Evolutionary conservation across 2,888 invertebrate genomes (phyloP).

Genomic region (Epinotia nisella): DNA sequence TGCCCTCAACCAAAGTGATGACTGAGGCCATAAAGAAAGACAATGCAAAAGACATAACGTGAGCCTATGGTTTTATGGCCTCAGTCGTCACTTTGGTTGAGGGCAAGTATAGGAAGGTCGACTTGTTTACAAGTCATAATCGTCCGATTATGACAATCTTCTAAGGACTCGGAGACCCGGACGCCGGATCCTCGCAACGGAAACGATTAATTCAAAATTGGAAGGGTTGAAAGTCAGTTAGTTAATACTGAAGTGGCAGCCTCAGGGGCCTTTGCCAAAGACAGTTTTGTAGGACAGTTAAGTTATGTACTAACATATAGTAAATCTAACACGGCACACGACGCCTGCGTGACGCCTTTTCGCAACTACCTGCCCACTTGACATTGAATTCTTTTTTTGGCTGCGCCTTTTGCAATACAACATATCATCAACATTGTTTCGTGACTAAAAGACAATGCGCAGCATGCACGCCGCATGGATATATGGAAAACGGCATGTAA

Average conservation of each 20-base stretch:
- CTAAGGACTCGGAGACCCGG: not conserved
- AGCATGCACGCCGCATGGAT: not conserved
- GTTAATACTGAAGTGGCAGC: no score
- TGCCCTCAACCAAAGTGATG: no score
- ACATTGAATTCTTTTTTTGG: slow-evolving; percentile 40
- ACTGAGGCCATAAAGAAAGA: no score
- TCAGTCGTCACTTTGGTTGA: no score
- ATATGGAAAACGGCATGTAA: slow-evolving; percentile 22
- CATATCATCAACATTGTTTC: slow-evolving; percentile 36
- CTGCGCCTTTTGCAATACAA: slow-evolving; percentile 22
- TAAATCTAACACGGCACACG: not conserved
- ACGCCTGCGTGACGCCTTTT: slow-evolving; percentile 22
- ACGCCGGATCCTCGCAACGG: not conserved
- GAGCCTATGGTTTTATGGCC: no score
- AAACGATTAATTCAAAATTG: not conserved
- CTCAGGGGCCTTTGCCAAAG: no score
- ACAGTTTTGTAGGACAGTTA: no score
- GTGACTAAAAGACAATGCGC: slow-evolving; percentile 35
- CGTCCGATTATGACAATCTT: not conserved
- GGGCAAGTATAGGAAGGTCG: no score
- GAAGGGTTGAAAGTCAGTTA: not conserved
- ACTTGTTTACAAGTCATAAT: not conserved
- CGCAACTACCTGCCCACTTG: slow-evolving; percentile 31
- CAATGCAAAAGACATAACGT: no score
- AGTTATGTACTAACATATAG: not conserved